Conservation (phyloP, 2,888 invertebrate genomes). For the Pandemis heparana region DNA sequence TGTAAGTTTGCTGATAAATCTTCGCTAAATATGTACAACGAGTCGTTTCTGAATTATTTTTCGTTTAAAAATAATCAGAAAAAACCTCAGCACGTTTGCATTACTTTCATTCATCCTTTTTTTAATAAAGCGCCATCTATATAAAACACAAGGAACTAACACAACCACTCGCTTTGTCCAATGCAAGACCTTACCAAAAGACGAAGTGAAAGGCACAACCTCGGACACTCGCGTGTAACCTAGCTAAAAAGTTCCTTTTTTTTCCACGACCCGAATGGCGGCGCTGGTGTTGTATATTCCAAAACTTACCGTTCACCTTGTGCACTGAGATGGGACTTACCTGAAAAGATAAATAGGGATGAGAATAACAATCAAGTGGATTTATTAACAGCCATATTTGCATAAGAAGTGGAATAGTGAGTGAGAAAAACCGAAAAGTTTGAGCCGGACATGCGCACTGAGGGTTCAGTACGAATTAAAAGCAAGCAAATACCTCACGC, state of each 20-base stretch:
- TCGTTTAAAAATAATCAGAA: too few relatives aligned
- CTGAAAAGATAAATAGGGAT: slow-evolving; percentile 37
- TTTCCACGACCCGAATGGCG: slow-evolving; percentile 17
- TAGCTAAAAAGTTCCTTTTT: slow-evolving; percentile 36
- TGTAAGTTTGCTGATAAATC: too few relatives aligned
- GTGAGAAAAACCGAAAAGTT: too few relatives aligned
- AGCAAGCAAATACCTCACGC: too few relatives aligned
- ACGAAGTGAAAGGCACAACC: slow-evolving; percentile 46
- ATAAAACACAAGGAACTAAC: slow-evolving; percentile 8
- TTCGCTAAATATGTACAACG: too few relatives aligned
- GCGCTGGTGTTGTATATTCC: slow-evolving; percentile 23
- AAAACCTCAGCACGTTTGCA: background rate
- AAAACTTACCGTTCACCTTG: slow-evolving; percentile 28
- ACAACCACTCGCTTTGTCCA: background rate
- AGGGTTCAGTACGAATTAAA: too few relatives aligned
- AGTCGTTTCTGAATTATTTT: too few relatives aligned
- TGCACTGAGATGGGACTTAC: slow-evolving; percentile 31
- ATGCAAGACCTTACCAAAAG: slow-evolving; percentile 36
- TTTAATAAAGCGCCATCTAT: slow-evolving; percentile 26
- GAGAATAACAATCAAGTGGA: background rate
- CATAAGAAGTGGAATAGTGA: too few relatives aligned
- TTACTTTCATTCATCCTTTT: background rate
- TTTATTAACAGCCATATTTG: too few relatives aligned
- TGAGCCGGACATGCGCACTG: too few relatives aligned
- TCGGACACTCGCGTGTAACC: slow-evolving; percentile 44